Base-by-base conservation (phyloP, 2,888 invertebrate genomes). In the Thalpophila matura region DNA sequence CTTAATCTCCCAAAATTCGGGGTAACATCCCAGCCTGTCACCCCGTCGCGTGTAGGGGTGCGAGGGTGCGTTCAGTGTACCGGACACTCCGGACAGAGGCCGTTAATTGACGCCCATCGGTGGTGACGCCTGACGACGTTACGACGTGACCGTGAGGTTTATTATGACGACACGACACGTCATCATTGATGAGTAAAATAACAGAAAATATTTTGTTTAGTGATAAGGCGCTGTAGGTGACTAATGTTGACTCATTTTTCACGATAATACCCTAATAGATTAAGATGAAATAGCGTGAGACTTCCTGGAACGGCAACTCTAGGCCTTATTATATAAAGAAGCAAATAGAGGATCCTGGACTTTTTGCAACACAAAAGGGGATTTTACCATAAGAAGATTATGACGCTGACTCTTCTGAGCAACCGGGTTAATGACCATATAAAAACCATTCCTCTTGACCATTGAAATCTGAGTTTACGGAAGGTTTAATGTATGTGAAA, bases 31-130 rank as follows among this genome's bases (percentile, higher is more conserved):
- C 4, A 12, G 1, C 18, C 3, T 20, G 45, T 38, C 58, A 66
- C 79, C 35, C 60, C 16, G 16, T 31, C 33, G 62, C 55, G 55
- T 51, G 58, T 54, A 31, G 42, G 61, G 47, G 40, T 40, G 47
- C 55, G 73, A 74, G 77, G 79, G 70, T 81, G 77, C 83, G 83
- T 84, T 82, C 83, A 29, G 80, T 80, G 77, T 69, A 78, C 53
- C 55, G 74, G 70, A 57, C 76, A 74, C 46, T 40, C 46, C 51
- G 63, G 54, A 37, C 57, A 40, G 63, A 57, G 49, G 27, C 31
- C 49, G 43, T 61, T 55, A 63, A 60, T 56, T 50, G 72, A 53
- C 42, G 51, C 20, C 37, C 31, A 26, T 12, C 53, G 57, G 29
- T 18, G 31, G 18, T 50, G 75, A 55, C 61, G 72, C 42, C 16